These are phyloP conservation scores for Neodiprion fabricii DNA, from an alignment of 1,140 invertebrate species.

Conservation along the genomic window DNA sequence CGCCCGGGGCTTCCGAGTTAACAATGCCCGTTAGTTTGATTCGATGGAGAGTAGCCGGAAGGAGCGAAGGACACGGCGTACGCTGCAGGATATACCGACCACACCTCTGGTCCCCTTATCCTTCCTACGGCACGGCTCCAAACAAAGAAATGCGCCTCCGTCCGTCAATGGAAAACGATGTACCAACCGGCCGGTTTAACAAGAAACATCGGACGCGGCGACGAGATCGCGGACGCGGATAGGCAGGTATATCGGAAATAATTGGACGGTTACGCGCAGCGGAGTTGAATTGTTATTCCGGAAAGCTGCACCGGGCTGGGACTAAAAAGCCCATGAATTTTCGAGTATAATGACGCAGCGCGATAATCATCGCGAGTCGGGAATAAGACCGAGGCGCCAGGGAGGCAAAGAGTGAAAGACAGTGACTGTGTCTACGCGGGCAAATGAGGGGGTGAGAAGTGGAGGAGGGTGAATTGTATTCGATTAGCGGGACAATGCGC, in stretches of 20 bases:
- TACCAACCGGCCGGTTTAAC: neutral
- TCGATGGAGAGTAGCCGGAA: slow-evolving; percentile 19
- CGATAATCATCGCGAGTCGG: too few relatives aligned
- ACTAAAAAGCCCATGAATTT: too few relatives aligned
- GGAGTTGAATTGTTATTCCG: too few relatives aligned
- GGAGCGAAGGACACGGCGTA: neutral
- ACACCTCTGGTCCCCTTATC: slow-evolving; percentile 23
- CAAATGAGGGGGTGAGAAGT: neutral
- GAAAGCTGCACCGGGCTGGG: too few relatives aligned
- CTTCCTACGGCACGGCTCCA: slow-evolving; percentile 12
- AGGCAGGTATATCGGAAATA: too few relatives aligned
- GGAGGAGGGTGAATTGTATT: neutral
- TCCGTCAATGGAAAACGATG: slow-evolving; percentile 38
- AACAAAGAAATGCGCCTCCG: too few relatives aligned
- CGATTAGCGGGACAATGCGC: slow-evolving; percentile 13
- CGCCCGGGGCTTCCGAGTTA: slow-evolving; percentile 22
- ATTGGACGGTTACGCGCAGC: too few relatives aligned
- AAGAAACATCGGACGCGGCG: too few relatives aligned
- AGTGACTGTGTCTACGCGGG: neutral
- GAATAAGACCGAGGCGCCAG: too few relatives aligned
- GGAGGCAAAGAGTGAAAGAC: too few relatives aligned
- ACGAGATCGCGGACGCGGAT: too few relatives aligned
- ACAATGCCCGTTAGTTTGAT: slow-evolving; percentile 36
- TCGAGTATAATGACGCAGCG: too few relatives aligned
- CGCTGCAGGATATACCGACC: slow-evolving; percentile 16